Evolutionary conservation across 2,113 vertebrate species (phyloP), one percentile per base, ranked within the genome.

Genomic region (Lasiurus cinereus): DNA sequence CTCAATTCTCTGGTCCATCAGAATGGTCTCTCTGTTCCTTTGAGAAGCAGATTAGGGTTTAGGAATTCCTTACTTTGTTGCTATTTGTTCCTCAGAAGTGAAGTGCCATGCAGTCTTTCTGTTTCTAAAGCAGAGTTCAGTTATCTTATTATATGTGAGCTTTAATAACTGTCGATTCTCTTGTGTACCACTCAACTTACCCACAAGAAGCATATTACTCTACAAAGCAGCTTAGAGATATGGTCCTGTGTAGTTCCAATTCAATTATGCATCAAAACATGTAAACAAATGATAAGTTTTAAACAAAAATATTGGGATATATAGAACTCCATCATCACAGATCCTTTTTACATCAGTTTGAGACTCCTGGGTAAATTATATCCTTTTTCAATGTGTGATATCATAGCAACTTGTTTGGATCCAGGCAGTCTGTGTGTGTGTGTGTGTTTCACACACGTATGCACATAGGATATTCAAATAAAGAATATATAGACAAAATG

Each of bases 281-380:
- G 43, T 24, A 77, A 90, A 64, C 43, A 88, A 46, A 70, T 33
- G 21, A 33, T 88, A 59, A 70, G 33, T 74, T 84, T 92, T 85
- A 27, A 91, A 88, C 39, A 96, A 78, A 93, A 90, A 56, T 77
- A 85, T 56, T 43, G 31, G 8, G 90, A 80, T 24, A 24, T 92
- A 7, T 33, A 48, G n/a, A 83, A 21, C 31, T 85, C 15, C 78
- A 0, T 66, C n/a, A 27, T n/a, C 36, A 77, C 8, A 83, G 54
- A 13, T 86, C 39, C 76, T 86, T 79, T 91, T 29, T 73, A 72
- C 21, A 31, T 88, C 69, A 56, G 95, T 88, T 76, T 77, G 56
- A 70, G 24, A 16, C 33, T 90, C 2, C 24, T 50, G 39, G 10
- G 7, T 74, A 70, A 79, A 52, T 79, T 48, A 22, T 69, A 36